phyloP scores from a whole-genome alignment of 2,797 vertebrate genomes.

The Haliaeetus albicilla region DNA sequence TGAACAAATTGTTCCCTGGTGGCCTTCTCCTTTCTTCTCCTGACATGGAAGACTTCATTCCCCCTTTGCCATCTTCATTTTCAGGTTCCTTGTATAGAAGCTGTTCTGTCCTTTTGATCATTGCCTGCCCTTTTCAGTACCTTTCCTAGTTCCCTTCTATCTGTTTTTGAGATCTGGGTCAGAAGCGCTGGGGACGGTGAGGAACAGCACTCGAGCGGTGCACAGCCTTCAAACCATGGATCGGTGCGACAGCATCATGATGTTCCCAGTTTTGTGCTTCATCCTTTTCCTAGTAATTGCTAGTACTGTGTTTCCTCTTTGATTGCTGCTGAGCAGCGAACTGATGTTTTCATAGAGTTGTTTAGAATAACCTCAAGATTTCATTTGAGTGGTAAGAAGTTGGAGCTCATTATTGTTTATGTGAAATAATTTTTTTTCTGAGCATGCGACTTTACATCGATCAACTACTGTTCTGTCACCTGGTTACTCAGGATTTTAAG shows the following conservation, averaged over 20 bases:
- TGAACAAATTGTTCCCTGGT: not conserved
- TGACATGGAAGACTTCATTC: not conserved
- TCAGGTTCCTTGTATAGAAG: not conserved
- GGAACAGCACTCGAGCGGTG: rapidly evolving
- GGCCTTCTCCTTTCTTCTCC: not conserved
- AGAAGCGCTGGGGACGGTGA: not conserved
- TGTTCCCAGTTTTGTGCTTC: not conserved
- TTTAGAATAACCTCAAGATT: not conserved
- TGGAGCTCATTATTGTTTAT: not conserved
- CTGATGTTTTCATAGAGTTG: not conserved
- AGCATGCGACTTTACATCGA: rapidly evolving
- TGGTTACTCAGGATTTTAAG: not conserved
- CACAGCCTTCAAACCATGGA: not conserved
- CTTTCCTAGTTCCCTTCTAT: not conserved
- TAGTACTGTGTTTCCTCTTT: not conserved
- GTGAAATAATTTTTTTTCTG: not conserved
- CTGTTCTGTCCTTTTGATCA: not conserved
- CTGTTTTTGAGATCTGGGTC: not conserved
- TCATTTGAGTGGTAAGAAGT: not conserved
- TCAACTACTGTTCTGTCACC: not conserved
- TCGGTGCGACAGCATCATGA: rapidly evolving
- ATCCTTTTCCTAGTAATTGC: not conserved
- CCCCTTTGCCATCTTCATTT: not conserved
- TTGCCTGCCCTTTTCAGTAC: not conserved
- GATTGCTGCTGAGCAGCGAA: rapidly evolving